Conservation (phyloP, 2,888 invertebrate genomes). For the Congeria kusceri region DNA sequence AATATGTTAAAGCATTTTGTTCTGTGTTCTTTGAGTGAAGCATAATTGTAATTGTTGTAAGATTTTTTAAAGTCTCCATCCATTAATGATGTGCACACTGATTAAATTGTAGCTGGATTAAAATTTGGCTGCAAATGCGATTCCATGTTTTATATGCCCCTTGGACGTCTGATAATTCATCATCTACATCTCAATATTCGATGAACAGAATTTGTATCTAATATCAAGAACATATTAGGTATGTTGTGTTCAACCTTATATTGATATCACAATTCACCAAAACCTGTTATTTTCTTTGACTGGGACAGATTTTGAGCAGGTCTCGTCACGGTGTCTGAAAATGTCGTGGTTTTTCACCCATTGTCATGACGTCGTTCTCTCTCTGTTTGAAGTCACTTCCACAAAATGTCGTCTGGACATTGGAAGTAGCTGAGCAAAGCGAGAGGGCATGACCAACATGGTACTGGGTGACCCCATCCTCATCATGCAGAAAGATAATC, state of each 20-base stretch:
- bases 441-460: conserved; percentile 17
- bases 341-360: conserved; percentile 39
- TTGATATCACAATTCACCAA: conserved; percentile 55
- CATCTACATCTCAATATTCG: conserved; percentile 40
- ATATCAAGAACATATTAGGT: conserved; percentile 32
- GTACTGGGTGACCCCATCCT: conserved; percentile 43
- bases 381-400: conserved; percentile 51
- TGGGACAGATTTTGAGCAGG: conserved; percentile 57
- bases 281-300: conserved; percentile 34
- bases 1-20: neutral
- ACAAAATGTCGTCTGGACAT: conserved; percentile 13
- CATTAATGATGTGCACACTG: too few relatives aligned
- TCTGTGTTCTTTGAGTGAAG: neutral
- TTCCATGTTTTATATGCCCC: neutral
- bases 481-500: conserved; percentile 6
- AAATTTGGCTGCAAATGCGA: too few relatives aligned
- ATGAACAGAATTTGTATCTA: conserved; percentile 11
- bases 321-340: conserved; percentile 30
- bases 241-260: conserved; percentile 16
- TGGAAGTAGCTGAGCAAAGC: conserved; percentile 36
- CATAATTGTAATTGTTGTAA: neutral
- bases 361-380: conserved; percentile 15
- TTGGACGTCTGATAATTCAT: neutral
- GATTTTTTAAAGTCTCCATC: too few relatives aligned
- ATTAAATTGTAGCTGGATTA: too few relatives aligned